These are phyloP conservation scores for Redunca redunca DNA, from an alignment of 2,113 vertebrate species.

Conservation along the genomic window DNA sequence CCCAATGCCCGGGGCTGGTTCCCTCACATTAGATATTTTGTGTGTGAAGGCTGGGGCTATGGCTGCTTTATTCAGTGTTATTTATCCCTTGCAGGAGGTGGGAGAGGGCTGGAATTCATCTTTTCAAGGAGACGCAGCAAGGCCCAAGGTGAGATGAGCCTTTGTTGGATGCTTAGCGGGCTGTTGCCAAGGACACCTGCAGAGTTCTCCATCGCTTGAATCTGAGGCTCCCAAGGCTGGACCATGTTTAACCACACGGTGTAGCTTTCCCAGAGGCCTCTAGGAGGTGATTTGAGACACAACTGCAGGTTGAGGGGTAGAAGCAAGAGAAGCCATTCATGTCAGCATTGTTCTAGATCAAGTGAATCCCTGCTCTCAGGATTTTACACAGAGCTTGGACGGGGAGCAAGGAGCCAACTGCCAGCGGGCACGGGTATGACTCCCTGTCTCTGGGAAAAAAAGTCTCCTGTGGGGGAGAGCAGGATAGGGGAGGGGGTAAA, in stretches of 20 bases:
- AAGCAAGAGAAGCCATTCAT: not conserved
- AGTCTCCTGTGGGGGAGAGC: not conserved
- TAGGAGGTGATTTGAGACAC: not conserved
- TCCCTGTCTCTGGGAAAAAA: not conserved
- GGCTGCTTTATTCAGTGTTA: not conserved
- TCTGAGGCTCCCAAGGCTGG: not conserved
- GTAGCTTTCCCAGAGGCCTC: not conserved
- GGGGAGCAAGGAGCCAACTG: not conserved
- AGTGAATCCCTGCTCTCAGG: not conserved
- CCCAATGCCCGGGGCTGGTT: not conserved
- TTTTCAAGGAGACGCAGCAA: not conserved
- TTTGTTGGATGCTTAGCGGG: not conserved
- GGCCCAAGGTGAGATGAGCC: not conserved
- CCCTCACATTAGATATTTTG: not conserved
- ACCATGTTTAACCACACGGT: accelerated
- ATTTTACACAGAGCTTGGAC: not conserved
- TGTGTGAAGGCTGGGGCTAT: not conserved
- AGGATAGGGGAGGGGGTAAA: accelerated
- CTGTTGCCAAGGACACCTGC: not conserved
- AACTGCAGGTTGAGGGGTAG: not conserved
- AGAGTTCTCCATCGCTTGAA: not conserved
- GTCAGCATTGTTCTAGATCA: not conserved
- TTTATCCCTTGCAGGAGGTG: no score
- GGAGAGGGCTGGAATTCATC: not conserved
- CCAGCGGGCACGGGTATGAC: not conserved